Conservation (phyloP, 35 echinoderm and acorn worm species). For the Ophioderma brevispina region DNA sequence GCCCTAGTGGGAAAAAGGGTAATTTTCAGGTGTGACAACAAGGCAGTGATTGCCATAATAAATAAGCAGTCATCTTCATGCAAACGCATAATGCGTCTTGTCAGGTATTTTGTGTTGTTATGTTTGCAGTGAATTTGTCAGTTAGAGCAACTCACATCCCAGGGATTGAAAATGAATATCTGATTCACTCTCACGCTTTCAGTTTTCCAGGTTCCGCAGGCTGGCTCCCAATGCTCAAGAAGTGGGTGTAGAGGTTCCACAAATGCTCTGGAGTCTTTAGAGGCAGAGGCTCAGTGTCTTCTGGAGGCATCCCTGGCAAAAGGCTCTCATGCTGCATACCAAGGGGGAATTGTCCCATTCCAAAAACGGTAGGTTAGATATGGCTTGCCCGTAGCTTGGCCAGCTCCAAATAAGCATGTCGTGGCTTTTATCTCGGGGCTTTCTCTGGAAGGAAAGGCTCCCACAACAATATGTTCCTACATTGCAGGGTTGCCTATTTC, state of each 20-base stretch:
- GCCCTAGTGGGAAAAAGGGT: slow-evolving; percentile 2
- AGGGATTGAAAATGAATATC: slow-evolving; percentile 29
- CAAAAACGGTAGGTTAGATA: no score
- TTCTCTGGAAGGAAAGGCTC: background rate
- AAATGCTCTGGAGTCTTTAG: background rate
- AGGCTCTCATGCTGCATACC: background rate
- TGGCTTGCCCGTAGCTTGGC: background rate
- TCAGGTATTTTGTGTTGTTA: background rate
- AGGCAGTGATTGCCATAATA: background rate
- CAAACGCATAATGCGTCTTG: slow-evolving; percentile 16
- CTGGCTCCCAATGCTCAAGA: background rate
- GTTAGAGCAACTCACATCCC: slow-evolving; percentile 2
- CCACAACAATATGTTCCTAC: background rate
- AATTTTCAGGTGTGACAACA: slow-evolving; percentile 13
- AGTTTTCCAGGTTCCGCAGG: background rate
- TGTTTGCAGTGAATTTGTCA: slow-evolving; percentile 16
- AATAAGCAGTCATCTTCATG: slow-evolving; percentile 28
- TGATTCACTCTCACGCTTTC: slow-evolving; percentile 40
- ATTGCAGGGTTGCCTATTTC: background rate
- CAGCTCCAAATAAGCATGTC: background rate
- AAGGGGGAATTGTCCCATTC: background rate
- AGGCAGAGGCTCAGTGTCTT: background rate
- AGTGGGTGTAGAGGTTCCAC: background rate
- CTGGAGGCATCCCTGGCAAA: background rate
- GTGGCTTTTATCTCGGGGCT: background rate